A percentile compares a stretch with the other conserved stretches of the same genome.
phyloP scores from a whole-genome alignment of 2,113 vertebrate species.

The Pongo abelii region DNA sequence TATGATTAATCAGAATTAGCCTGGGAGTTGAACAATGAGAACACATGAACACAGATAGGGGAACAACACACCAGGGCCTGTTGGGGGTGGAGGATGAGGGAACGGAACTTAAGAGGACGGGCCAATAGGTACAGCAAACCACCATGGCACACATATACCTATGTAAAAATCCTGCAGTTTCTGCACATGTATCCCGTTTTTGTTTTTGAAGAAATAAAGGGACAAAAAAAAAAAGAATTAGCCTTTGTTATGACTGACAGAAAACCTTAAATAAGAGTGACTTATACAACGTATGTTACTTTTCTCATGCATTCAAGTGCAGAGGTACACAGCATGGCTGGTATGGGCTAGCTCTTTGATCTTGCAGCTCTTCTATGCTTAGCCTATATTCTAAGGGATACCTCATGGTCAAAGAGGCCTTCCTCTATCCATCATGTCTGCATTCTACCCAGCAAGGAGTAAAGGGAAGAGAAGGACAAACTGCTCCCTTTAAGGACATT shows the following conservation, averaged over 20 bases:
- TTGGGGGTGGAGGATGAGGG: too few relatives aligned
- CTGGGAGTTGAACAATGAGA: too few relatives aligned
- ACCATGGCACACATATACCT: too few relatives aligned
- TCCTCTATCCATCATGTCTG: background rate
- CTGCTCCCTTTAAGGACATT: background rate
- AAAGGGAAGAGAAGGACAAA: background rate
- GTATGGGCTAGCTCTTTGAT: background rate
- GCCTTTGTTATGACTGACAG: background rate
- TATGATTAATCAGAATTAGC: background rate
- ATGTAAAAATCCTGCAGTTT: too few relatives aligned
- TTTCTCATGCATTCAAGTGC: background rate
- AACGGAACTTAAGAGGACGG: too few relatives aligned
- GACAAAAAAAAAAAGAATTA: background rate
- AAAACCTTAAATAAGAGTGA: slow-evolving; percentile 22
- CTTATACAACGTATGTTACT: slow-evolving; percentile 8
- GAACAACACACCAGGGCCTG: too few relatives aligned
- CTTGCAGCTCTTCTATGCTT: background rate
- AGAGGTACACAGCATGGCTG: background rate
- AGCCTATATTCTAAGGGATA: background rate
- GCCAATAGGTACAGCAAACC: too few relatives aligned
- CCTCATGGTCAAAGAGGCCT: background rate
- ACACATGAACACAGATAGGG: too few relatives aligned
- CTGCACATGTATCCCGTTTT: too few relatives aligned
- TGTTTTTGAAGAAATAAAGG: too few relatives aligned
- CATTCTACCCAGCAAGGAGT: background rate